Evolutionary conservation across 2,797 vertebrate species (phyloP).

Genomic region (Staurois parvus): DNA sequence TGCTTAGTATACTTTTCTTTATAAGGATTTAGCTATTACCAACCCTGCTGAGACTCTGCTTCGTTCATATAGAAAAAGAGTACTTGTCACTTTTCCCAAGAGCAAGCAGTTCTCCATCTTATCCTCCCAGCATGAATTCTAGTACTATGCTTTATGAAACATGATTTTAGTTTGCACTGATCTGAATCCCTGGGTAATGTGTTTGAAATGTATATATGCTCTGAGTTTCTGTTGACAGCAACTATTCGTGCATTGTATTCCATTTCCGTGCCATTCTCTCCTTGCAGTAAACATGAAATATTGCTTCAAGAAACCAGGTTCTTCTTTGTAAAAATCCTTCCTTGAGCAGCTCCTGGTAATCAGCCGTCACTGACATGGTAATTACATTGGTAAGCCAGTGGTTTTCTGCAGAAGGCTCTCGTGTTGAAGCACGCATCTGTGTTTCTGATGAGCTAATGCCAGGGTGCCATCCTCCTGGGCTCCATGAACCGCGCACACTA

Average conservation of each 20-base stretch:
- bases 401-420: conserved; percentile 41
- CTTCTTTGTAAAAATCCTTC: conserved; percentile 41
- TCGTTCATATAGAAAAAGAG: background rate
- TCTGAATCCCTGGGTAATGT: conserved; percentile 1
- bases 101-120: background rate
- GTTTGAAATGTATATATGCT: conserved; percentile 1
- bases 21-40: background rate
- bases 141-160: conserved; percentile 6
- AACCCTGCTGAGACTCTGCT: background rate
- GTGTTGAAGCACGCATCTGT: conserved; percentile 58
- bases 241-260: conserved; percentile 40
- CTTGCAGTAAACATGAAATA: conserved; percentile 45
- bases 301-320: conserved; percentile 44
- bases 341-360: conserved; percentile 48
- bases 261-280: conserved; percentile 24
- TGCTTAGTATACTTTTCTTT: background rate
- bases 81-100: background rate
- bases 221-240: conserved; percentile 33
- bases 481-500: conserved; percentile 26
- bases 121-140: background rate
- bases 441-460: conserved; percentile 58
- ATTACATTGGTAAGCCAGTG: conserved; percentile 58
- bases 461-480: conserved; percentile 49
- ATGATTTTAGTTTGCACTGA: conserved; percentile 8
- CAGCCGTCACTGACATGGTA: conserved; percentile 60